Base-by-base conservation (phyloP, 2,113 vertebrate genomes). In the Poecile atricapillus region DNA sequence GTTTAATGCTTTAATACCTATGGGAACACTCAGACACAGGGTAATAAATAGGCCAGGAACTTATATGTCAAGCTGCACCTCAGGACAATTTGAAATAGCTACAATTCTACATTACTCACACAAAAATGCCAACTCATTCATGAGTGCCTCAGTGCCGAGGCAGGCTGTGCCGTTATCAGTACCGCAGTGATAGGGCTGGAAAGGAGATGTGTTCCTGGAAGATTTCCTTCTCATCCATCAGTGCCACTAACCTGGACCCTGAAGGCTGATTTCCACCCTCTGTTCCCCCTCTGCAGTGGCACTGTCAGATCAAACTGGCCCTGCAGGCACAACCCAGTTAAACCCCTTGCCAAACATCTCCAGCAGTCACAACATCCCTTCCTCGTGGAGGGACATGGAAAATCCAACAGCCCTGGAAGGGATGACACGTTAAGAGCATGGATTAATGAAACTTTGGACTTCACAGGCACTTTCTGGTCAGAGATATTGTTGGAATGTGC, bases 61-160 rank as follows among this genome's bases (percentile, higher is more conserved):
- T 87, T 83, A 17, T 46, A 79, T 70, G 74, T 91, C 74, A 93
- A 87, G 73, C 46, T 90, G 74, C 80, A 89, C 78, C 87, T 73
- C 83, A 94, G 95, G 91, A 93, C 69, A 64, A 84, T 85, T 93
- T 90, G 87, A 94, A 92, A 96, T 19, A 67, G 56, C 67, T 94
- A 64, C 83, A 96, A 96, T 74, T 74, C 93, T 84, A 86, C 77
- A 67, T 91, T 59, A 92, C 71, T 94, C 85, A 86, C 80, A 60
- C 63, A 69, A 86, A 88, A 96, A 63, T 20, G 74, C 83, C 92
- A 97, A 83, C 91, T 97, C 83, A 95, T 86, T 91, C 74, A 79
- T 10, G 71, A 94, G 59, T 4, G 65, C 80, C 76, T n/a, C 39
- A 22, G 71, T 1, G 2, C 86, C 0, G 10, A 74, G 68, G 88